Evolutionary conservation across 2,797 vertebrate species (phyloP).

Genomic region (Microctenopoma steveboyesi): DNA sequence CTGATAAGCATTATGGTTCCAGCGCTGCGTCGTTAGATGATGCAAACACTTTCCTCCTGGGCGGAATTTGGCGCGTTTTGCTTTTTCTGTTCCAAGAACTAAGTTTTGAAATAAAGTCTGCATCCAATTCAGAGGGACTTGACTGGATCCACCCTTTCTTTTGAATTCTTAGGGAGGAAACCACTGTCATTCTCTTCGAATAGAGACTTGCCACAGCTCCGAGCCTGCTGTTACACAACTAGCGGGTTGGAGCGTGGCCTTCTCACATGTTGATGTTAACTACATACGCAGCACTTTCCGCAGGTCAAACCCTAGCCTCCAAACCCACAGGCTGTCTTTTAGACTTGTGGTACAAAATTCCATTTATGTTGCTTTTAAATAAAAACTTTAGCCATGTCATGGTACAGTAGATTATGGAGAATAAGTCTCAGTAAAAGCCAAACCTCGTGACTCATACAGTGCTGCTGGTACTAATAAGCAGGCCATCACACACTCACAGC

Average conservation of each 20-base stretch:
- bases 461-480: neutral
- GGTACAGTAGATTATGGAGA: conserved; percentile 39
- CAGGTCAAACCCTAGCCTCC: conserved; percentile 54
- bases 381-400: conserved; percentile 58
- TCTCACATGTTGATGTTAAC: conserved; percentile 63
- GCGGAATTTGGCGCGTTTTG: conserved; percentile 29
- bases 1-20: conserved; percentile 64
- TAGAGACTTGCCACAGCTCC: conserved; percentile 49
- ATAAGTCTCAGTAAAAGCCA: neutral
- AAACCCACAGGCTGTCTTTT: conserved; percentile 63
- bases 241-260: conserved; percentile 55
- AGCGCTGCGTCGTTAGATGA: conserved; percentile 48
- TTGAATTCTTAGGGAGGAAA: conserved; percentile 51
- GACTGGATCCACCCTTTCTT: conserved; percentile 57
- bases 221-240: conserved; percentile 64
- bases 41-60: conserved; percentile 60
- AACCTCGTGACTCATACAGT: conserved; percentile 25
- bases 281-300: conserved; percentile 70
- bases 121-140: conserved; percentile 39
- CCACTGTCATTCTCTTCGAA: conserved; percentile 61
- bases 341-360: conserved; percentile 54
- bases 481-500: too few relatives aligned
- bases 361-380: conserved; percentile 37
- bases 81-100: conserved; percentile 23
- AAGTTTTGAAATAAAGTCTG: conserved; percentile 46